Evolutionary conservation across 2,888 invertebrate genomes (phyloP).

Genomic region (Anagyrus pseudococci): DNA sequence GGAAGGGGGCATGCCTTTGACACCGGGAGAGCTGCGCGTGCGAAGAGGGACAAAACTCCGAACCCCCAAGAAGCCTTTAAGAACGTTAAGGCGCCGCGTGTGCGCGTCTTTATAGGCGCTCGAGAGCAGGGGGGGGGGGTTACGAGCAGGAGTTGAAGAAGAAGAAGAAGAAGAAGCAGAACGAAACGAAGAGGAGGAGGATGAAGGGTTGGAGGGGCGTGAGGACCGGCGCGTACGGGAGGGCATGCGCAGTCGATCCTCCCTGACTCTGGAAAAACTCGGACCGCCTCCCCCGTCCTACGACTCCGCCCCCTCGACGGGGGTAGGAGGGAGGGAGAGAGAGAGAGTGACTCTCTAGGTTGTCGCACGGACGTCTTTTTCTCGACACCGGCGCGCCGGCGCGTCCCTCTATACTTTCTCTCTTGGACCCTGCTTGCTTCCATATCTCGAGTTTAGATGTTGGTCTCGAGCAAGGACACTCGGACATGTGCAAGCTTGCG

Average conservation of each 20-base stretch:
- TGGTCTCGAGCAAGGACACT: too few species aligned
- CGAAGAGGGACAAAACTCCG: constrained; percentile 57
- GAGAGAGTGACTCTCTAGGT: too few species aligned
- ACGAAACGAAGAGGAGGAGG: constrained; percentile 12
- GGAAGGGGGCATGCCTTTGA: constrained; percentile 1
- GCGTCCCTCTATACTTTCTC: background rate
- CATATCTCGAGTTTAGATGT: too few species aligned
- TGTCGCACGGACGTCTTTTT: too few species aligned
- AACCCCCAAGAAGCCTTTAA: constrained; percentile 61
- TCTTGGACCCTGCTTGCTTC: background rate
- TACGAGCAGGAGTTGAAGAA: background rate
- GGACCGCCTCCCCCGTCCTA: constrained; percentile 39
- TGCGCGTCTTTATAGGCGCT: background rate
- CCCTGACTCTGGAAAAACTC: constrained; percentile 4
- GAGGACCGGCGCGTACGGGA: too few species aligned
- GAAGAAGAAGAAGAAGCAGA: constrained; percentile 38
- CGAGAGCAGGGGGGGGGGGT: too few species aligned
- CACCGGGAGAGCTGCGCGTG: constrained; percentile 3
- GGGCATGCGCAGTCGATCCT: constrained; percentile 58
- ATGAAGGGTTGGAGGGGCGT: background rate
- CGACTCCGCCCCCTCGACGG: background rate
- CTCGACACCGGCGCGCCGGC: background rate
- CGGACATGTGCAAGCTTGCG: too few species aligned
- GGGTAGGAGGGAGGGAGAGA: too few species aligned
- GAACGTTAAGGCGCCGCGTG: constrained; percentile 51